These are phyloP conservation scores for Plestiodon gilberti DNA, from an alignment of 2,113 vertebrate species.

Conservation along the genomic window DNA sequence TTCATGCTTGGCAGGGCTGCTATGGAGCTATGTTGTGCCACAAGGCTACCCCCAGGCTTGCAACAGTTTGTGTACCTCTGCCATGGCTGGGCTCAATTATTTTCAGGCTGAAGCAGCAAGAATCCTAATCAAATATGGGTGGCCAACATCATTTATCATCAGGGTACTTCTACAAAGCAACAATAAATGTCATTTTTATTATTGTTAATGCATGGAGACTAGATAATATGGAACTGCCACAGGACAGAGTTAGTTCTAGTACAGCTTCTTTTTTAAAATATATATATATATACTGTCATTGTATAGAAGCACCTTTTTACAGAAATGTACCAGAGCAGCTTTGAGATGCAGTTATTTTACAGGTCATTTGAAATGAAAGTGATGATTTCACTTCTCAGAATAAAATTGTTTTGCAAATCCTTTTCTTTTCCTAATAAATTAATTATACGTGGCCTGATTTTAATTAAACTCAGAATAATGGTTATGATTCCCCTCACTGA, in stretches of 20 bases:
- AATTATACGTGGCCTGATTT: conserved; percentile 9
- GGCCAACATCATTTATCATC: neutral
- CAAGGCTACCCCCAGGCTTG: no score
- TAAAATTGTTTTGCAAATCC: conserved; percentile 32
- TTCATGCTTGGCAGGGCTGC: no score
- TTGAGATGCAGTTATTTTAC: neutral
- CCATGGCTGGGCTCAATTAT: neutral
- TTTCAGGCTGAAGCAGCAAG: neutral
- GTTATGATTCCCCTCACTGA: neutral
- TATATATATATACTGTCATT: neutral
- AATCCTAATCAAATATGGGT: neutral
- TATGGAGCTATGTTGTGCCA: neutral
- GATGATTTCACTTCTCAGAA: neutral
- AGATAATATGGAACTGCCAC: neutral
- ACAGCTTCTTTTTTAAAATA: neutral
- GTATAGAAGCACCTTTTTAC: neutral
- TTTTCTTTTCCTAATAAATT: conserved; percentile 3
- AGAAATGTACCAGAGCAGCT: neutral
- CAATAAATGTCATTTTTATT: neutral
- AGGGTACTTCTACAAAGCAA: neutral
- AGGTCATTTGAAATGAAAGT: neutral
- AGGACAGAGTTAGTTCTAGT: neutral
- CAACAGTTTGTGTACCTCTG: no score
- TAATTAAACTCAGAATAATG: conserved; percentile 29
- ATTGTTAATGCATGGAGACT: neutral